Conservation (phyloP, 2,113 vertebrate genomes). For the Toxostoma redivivum region DNA sequence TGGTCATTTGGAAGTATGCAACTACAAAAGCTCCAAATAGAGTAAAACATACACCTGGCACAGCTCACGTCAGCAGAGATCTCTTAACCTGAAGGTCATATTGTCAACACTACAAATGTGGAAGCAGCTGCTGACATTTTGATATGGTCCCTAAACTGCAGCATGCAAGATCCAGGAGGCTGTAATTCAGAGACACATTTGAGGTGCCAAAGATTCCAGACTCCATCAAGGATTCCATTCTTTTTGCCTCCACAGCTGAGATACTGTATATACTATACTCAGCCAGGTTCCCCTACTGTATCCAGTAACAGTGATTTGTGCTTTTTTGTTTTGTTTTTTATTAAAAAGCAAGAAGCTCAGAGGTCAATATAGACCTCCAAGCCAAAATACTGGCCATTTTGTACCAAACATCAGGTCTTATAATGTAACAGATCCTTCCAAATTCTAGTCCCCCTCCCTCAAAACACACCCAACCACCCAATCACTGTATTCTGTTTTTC, state of each 20-base stretch:
- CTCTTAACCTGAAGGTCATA: constrained; percentile 28
- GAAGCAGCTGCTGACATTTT: constrained; percentile 19
- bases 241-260: neutral
- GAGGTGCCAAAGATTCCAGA: neutral
- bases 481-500: neutral
- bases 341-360: neutral
- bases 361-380: neutral
- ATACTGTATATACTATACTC: neutral
- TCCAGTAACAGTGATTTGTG: neutral
- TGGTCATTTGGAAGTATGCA: neutral
- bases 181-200: neutral
- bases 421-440: neutral
- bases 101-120: neutral
- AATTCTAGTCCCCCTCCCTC: neutral
- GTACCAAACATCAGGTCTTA: neutral
- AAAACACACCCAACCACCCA: neutral
- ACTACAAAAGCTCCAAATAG: neutral
- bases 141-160: neutral
- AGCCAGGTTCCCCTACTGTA: neutral
- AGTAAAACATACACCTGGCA: neutral
- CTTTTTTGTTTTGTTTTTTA: neutral
- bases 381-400: neutral
- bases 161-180: neutral
- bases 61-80: neutral
- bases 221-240: neutral